Evolutionary conservation across 2,797 vertebrate species (phyloP), one percentile per base, ranked within the genome.

Genomic region (Micrastur ruficollis): DNA sequence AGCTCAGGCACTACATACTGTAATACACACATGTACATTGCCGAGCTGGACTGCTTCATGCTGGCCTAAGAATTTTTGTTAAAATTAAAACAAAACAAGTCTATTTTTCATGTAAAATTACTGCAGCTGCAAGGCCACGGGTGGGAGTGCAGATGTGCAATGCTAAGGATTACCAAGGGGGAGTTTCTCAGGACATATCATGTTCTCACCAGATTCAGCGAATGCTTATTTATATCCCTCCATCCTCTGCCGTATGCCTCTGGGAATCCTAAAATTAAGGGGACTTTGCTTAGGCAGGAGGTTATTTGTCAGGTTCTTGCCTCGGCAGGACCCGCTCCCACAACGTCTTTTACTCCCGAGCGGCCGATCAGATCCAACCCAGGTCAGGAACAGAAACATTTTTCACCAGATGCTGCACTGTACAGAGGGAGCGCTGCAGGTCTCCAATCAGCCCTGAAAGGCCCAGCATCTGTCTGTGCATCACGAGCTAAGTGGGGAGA

Each of bases 391-490:
- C 65, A 86, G n/a, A 11, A 25, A 58, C 47, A 2, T 70, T 73
- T 20, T 22, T 68, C 92, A 76, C 12, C 81, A 82, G 94, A 17
- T 50, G 91, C 94, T 70, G 81, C 52, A 25, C 53, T 1, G 74
- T 2, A 62, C 15, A 19, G 74, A 78, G 82, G 27, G 29, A 94
- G 59, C 0, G 0, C 78, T 55, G 83, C 81, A 15, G 52, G 56
- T 58, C 91, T 75, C 94, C 14, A 75, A 84, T 22, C 93, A 84
- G 88, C 95, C 92, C 93, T 75, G 53, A 89, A 93, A 73, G 68
- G 5, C 75, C 25, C 90, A 73, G 76, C 90, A 87, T 59, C 91
- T 85, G 81, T 8, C 86, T 42, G 49, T 7, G 62, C 4, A 67
- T 21, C 68, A 29, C 8, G 62, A 90, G 81, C 90, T 75, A 80